These are phyloP conservation scores for Acanthornis magna DNA, from an alignment of 2,797 vertebrate species.

Conservation along the genomic window DNA sequence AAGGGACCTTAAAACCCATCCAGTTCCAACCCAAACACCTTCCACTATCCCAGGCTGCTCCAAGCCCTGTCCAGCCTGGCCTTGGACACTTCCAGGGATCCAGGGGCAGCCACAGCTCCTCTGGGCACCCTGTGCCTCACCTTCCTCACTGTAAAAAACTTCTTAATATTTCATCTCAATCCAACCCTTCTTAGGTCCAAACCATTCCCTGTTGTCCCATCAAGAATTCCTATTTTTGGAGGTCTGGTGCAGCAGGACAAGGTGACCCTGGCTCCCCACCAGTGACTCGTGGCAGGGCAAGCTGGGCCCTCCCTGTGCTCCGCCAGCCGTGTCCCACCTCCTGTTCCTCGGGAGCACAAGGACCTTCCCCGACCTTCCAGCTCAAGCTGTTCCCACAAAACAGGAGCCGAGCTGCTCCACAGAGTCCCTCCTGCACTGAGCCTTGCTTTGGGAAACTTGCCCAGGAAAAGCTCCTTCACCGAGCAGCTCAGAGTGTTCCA, in stretches of 20 bases:
- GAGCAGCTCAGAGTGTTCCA: too few relatives aligned
- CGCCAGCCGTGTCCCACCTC: neutral
- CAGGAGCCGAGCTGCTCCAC: neutral
- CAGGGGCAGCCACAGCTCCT: neutral
- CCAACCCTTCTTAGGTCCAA: accelerated
- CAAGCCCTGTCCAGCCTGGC: neutral
- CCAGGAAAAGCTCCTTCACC: neutral
- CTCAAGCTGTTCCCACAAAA: neutral
- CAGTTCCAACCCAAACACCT: neutral
- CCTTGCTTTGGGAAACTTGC: accelerated
- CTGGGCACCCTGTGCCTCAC: too few relatives aligned
- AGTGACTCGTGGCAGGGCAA: neutral
- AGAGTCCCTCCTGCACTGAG: neutral
- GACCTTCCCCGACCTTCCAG: conserved; percentile 2
- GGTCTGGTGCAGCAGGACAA: neutral
- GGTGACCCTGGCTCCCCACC: neutral
- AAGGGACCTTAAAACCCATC: accelerated
- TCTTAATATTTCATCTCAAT: neutral
- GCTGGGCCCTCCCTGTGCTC: neutral
- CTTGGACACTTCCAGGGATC: neutral
- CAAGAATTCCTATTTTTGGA: accelerated
- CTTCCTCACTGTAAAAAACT: neutral
- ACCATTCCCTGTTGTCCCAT: accelerated
- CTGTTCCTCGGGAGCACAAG: neutral
- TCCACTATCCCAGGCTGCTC: accelerated